phyloP scores from a whole-genome alignment of 2,888 invertebrate species.

The Caenorhabditis afra region DNA sequence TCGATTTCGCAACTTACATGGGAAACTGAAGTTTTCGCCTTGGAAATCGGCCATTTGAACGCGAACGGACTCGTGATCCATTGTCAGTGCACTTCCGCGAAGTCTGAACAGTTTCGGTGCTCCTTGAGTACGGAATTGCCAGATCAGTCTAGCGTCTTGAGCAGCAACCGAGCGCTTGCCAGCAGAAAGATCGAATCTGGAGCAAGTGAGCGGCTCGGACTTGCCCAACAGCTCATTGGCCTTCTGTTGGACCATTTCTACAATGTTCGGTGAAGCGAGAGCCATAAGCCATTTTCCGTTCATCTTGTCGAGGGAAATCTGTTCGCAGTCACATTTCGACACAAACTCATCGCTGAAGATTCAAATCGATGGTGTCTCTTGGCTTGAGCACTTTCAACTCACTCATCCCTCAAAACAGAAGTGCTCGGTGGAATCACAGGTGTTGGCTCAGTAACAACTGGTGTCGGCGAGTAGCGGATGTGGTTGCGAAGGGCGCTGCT shows the following conservation, averaged over 20 bases:
- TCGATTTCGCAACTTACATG: conserved; percentile 49
- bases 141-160: conserved; percentile 59
- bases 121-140: conserved; percentile 57
- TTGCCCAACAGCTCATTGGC: conserved; percentile 42
- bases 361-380: not conserved
- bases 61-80: conserved; percentile 57
- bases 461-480: conserved; percentile 55
- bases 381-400: not conserved
- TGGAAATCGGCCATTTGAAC: conserved; percentile 59
- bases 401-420: conserved; percentile 51
- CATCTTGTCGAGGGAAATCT: conserved; percentile 54
- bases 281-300: conserved; percentile 63
- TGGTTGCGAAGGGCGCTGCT: conserved; percentile 54
- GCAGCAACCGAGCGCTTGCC: conserved; percentile 57
- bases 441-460: conserved; percentile 32
- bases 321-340: conserved; percentile 52
- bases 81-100: conserved; percentile 62
- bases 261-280: conserved; percentile 55
- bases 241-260: conserved; percentile 40
- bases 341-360: conserved; percentile 56
- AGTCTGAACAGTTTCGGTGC: conserved; percentile 47
- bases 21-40: conserved; percentile 62
- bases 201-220: conserved; percentile 45
- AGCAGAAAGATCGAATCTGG: conserved; percentile 60
- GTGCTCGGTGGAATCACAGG: conserved; percentile 56